Evolutionary conservation across 2,797 vertebrate genomes (phyloP), one percentile per base, ranked within the genome.

Genomic region (Phrynocephalus guinanensis): DNA sequence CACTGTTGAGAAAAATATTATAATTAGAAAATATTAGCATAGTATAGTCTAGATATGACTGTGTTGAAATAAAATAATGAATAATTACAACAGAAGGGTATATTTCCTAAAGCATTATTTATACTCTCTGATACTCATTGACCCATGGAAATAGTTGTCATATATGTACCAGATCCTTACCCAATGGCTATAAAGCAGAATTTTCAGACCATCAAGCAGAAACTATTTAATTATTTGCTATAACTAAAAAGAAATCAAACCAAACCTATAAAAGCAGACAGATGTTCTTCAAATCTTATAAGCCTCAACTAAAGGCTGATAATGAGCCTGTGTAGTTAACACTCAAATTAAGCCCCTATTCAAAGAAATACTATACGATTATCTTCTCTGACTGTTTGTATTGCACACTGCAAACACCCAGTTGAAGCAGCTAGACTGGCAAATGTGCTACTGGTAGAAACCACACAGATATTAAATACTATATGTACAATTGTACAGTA

Each of bases 1-100:
- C 98, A 72, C 99, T 99, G 93, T 24, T 38, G 18, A 75, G 70
- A 84, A 82, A 86, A 87, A 71, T 48, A 86, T 67, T 8, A 83
- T 79, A 82, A 1, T 67, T 84, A 63, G 33, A 84, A 1, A 52
- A 78, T 79, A 22, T 60, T 67, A 79, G 33, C 71, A 88, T 44
- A 79, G 30, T 52, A 68, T 44, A 77, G 1, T 9, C 26, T 70
- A 52, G 66, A 26, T 75, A 72, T 48, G 33, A 70, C 13, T 56
- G 10, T 48, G 22, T 20, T 66, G 30, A 75, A 81, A 86, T 24
- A 52, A 71, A 86, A 22, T 20, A 52, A 10, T 22, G 77, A 24
- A 38, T 20, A 86, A 22, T 77, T 20, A 15, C 5, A 68, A n/a
- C 33, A 33, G 50, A 9, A 48, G 15, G 22, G 48, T 33, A 70